These are phyloP conservation scores for Drosophila melanica DNA, from an alignment of 1,140 invertebrate species.

Conservation along the genomic window DNA sequence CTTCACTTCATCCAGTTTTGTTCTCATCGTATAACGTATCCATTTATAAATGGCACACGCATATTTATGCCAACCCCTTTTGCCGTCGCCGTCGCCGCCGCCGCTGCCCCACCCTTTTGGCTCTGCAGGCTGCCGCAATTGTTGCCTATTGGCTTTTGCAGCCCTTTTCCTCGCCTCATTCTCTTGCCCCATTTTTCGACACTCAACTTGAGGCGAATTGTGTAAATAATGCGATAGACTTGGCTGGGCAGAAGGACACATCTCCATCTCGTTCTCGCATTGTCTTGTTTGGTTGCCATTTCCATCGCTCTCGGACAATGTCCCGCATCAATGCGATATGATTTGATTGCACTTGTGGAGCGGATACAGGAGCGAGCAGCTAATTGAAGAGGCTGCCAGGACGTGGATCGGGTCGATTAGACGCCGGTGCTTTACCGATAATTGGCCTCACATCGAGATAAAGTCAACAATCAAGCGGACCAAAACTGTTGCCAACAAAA, in stretches of 20 bases:
- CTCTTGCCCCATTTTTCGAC: background rate
- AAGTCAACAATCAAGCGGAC: constrained; percentile 22
- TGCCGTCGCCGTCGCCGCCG: too few species aligned
- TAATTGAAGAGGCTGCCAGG: constrained; percentile 45
- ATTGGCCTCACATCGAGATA: constrained; percentile 47
- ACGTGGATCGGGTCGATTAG: constrained; percentile 42
- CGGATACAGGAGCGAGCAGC: constrained; percentile 21
- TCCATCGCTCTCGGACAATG: constrained; percentile 3
- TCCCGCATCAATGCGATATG: constrained; percentile 51
- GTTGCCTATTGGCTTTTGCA: constrained; percentile 26
- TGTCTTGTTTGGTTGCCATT: background rate
- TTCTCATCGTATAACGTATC: constrained; percentile 42
- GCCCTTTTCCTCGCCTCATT: background rate
- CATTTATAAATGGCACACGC: constrained; percentile 65
- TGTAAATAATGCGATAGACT: constrained; percentile 77
- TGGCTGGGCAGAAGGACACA: constrained; percentile 39
- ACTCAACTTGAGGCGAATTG: constrained; percentile 74
- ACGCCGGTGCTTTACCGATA: constrained; percentile 39
- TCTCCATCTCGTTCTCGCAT: background rate
- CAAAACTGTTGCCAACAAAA: constrained; percentile 18
- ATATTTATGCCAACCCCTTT: constrained; percentile 51
- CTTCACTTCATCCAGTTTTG: background rate
- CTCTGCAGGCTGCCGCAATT: constrained; percentile 5
- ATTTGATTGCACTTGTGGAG: constrained; percentile 46
- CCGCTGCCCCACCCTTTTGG: background rate